These are phyloP conservation scores for Acholoe squamosa DNA, from an alignment of 2,888 invertebrate genomes.

Conservation along the genomic window DNA sequence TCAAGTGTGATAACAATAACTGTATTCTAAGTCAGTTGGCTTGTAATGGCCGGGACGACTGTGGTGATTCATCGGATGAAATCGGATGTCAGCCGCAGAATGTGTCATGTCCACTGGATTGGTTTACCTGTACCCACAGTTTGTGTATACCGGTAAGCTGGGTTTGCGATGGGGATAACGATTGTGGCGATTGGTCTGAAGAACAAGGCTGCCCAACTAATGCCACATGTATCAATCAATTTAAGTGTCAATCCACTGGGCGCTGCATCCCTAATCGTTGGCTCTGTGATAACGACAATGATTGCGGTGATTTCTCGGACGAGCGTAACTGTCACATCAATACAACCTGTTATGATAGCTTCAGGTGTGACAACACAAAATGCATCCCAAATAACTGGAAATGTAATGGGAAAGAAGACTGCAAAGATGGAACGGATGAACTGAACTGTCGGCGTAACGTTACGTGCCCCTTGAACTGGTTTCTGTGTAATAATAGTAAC, in stretches of 20 bases:
- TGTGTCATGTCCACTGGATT: not conserved
- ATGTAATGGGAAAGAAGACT: not conserved
- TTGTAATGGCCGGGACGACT: not conserved
- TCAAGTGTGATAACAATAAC: not conserved
- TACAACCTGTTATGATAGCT: not conserved
- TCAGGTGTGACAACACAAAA: not conserved
- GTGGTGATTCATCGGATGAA: not conserved
- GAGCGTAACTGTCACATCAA: not conserved
- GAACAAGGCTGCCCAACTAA: conserved; percentile 85
- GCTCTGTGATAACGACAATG: conserved; percentile 1
- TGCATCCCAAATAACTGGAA: conserved; percentile 1
- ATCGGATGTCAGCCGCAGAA: not conserved
- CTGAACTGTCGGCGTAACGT: not conserved
- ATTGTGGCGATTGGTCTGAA: conserved; percentile 95
- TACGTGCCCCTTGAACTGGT: conserved; percentile 7
- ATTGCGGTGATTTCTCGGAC: not conserved
- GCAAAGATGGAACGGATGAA: conserved; percentile 20
- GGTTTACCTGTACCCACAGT: not conserved
- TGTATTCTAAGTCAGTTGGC: not conserved
- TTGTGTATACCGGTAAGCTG: conserved; percentile 89
- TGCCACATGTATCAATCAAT: not conserved
- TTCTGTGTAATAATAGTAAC: conserved; percentile 6
- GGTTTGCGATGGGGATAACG: conserved; percentile 93
- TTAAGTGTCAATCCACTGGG: not conserved
- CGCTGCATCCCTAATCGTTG: not conserved